Conservation (phyloP, 2,797 vertebrate genomes). For the Muscicapa comitata region DNA sequence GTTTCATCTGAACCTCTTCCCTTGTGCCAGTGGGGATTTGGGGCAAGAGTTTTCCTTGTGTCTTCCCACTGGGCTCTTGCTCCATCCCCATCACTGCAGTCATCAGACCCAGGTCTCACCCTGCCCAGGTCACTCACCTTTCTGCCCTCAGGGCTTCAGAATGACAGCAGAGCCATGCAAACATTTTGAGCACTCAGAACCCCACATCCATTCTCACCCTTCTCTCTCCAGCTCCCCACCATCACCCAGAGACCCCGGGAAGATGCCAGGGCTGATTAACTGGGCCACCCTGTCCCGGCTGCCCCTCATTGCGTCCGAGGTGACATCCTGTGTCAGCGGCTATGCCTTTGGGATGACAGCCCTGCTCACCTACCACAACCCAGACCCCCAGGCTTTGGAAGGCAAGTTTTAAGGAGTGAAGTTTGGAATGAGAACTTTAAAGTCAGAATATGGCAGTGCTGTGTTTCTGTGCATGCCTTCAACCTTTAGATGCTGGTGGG, state of each 20-base stretch:
- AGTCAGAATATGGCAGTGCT: not conserved
- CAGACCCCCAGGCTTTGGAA: slow-evolving; percentile 87
- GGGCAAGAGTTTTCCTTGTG: not conserved
- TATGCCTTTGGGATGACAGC: slow-evolving; percentile 92
- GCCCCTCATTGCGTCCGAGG: slow-evolving; percentile 86
- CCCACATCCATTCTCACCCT: not conserved
- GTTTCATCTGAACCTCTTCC: not conserved
- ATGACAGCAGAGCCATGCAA: fast-evolving
- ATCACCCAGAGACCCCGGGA: not conserved
- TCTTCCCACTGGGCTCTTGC: not conserved
- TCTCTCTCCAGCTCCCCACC: not conserved
- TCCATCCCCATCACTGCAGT: not conserved
- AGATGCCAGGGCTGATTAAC: slow-evolving; percentile 94
- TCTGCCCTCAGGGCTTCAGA: not conserved
- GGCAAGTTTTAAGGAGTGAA: slow-evolving; percentile 73
- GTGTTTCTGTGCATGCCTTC: not conserved
- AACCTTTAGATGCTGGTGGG: not conserved
- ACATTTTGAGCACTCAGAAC: not conserved
- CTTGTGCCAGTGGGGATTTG: fast-evolving
- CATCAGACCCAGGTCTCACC: not conserved
- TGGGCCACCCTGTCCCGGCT: slow-evolving; percentile 76
- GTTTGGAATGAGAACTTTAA: not conserved
- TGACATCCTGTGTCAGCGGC: slow-evolving; percentile 91
- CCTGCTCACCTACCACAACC: slow-evolving; percentile 91
- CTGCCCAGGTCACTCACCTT: not conserved